A percentile compares a stretch with the other conserved stretches of the same genome.
These are phyloP conservation scores for Larimichthys crocea DNA, from an alignment of 2,113 vertebrate genomes.

Conservation along the genomic window DNA sequence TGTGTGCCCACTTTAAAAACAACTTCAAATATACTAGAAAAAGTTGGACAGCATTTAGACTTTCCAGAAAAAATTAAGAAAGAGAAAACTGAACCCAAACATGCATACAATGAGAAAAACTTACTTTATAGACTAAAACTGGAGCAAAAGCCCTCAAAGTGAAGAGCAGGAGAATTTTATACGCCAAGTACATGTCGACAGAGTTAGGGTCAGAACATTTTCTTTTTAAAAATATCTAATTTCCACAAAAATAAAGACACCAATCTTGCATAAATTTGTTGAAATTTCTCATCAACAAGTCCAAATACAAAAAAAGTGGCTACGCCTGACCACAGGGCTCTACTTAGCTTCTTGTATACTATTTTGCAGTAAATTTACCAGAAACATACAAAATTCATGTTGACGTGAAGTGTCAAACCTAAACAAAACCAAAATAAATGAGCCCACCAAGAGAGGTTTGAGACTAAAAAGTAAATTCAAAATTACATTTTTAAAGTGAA, in stretches of 20 bases:
- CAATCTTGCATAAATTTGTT: slow-evolving; percentile 12
- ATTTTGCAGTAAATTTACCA: slow-evolving; percentile 3
- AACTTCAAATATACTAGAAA: slow-evolving; percentile 8
- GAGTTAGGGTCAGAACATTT: background rate
- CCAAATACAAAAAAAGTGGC: slow-evolving; percentile 16
- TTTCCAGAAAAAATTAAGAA: background rate
- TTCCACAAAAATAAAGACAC: slow-evolving; percentile 21
- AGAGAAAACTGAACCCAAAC: background rate
- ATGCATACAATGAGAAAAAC: background rate
- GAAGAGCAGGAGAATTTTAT: background rate
- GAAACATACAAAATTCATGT: slow-evolving; percentile 23
- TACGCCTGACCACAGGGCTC: slow-evolving; percentile 36
- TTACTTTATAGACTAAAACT: background rate
- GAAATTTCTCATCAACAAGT: background rate
- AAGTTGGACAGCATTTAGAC: background rate
- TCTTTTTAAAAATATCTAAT: slow-evolving; percentile 22
- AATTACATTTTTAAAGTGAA: slow-evolving; percentile 14
- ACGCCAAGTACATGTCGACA: background rate
- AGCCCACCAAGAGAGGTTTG: background rate
- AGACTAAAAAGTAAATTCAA: background rate
- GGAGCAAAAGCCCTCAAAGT: slow-evolving; percentile 18
- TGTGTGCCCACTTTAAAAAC: background rate
- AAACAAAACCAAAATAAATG: slow-evolving; percentile 10
- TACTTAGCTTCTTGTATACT: slow-evolving; percentile 24
- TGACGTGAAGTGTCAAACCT: background rate